These are phyloP conservation scores for Sarcophaga subvicina DNA, from an alignment of 2,888 invertebrate genomes.

Conservation along the genomic window DNA sequence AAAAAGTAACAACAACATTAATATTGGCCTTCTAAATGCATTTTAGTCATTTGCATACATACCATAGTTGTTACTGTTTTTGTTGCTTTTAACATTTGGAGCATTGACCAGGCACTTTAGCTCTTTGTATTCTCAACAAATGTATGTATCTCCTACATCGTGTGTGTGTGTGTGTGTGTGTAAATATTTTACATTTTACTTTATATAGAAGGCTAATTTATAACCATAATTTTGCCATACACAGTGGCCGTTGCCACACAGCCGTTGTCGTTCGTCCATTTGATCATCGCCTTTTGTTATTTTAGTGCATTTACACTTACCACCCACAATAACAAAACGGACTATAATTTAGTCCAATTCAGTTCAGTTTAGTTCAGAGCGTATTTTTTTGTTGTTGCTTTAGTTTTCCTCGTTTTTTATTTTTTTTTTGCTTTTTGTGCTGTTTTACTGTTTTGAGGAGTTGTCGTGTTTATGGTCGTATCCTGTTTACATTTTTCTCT, in stretches of 20 bases:
- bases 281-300: conserved; percentile 21
- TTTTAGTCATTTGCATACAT: background rate
- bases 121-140: background rate
- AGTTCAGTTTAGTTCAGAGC: background rate
- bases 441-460: conserved; percentile 28
- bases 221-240: conserved; percentile 42
- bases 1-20: background rate
- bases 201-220: conserved; percentile 34
- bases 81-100: background rate
- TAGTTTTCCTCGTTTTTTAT: background rate
- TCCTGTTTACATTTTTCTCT: conserved; percentile 30
- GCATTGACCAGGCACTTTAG: conserved; percentile 23
- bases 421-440: no score
- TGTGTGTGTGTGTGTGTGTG: background rate
- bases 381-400: background rate
- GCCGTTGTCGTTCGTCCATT: background rate
- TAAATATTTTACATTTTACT: background rate
- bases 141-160: background rate
- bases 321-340: conserved; percentile 23
- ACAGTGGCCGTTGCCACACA: background rate
- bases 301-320: conserved; percentile 42
- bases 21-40: conserved; percentile 10
- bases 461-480: conserved; percentile 43
- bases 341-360: conserved; percentile 30
- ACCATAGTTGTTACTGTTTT: background rate